Evolutionary conservation across 2,113 vertebrate genomes (phyloP).

Genomic region (Trichechus manatus): DNA sequence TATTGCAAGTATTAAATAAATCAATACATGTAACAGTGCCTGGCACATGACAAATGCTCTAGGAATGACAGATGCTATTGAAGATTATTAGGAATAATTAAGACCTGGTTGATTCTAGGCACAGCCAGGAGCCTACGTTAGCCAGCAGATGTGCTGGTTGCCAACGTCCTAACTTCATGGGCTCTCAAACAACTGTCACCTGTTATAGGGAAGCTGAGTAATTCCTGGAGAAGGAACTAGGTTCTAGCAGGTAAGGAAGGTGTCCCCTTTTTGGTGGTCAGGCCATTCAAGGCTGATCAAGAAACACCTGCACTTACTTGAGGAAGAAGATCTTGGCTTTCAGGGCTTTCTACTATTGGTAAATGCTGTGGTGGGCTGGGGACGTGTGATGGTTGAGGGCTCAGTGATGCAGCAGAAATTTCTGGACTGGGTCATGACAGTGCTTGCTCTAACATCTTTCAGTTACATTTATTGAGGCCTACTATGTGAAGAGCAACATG

Average conservation of each 20-base stretch:
- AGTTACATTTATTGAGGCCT: background rate
- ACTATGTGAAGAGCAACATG: background rate
- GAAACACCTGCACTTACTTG: background rate
- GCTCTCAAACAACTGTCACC: background rate
- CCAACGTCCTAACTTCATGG: background rate
- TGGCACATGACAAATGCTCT: background rate
- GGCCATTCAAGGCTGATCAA: background rate
- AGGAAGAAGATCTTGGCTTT: background rate
- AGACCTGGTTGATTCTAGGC: background rate
- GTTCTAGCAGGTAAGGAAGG: background rate
- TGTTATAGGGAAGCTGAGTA: background rate
- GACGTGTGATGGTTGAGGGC: background rate
- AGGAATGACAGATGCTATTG: background rate
- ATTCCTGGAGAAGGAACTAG: background rate
- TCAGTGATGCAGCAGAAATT: background rate
- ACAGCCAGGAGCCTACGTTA: background rate
- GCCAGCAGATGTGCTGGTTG: background rate
- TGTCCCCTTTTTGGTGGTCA: background rate
- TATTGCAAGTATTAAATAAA: background rate
- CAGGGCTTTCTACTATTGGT: background rate
- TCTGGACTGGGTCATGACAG: background rate
- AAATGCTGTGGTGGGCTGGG: background rate
- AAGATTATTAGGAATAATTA: slow-evolving; percentile 1
- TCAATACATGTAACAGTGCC: background rate
- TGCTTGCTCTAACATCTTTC: background rate